Evolutionary conservation across 1,140 invertebrate species (phyloP), one percentile per base, ranked within the genome.

Genomic region (Micrasema minimum): DNA sequence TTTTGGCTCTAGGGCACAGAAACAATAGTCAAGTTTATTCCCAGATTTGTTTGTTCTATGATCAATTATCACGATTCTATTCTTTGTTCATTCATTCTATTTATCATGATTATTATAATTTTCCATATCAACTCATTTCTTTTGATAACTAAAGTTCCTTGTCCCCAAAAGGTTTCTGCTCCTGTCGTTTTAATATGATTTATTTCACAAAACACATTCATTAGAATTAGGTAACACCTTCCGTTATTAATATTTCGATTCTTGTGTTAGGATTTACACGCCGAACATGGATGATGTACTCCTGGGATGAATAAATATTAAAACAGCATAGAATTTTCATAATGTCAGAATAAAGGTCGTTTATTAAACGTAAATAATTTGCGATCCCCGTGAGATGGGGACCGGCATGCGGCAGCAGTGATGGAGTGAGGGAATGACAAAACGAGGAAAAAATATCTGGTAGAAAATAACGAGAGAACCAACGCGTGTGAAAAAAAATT

Each of bases 361-460:
- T 72, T 71, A 75, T 75, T 75, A 75, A 75, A 75, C 70, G 70
- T 75, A 72, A 75, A 75, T 75, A 75, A 75, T 75, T 75, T 75
- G 74, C 72, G 66, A 69, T 72, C 45, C 74, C 70, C 74, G 10
- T 43, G 73, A 69, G 64, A 59, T 41, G 69, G 31, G 23, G 23
- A 46, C n/a, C 57, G 64, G 31, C 59, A 31, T 41, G 9, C 23
- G 57, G 37, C n/a, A 46, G 4, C 18, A 43, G 26, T 53, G 61
- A 48, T 48, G 51, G 37, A 22, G 26, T 18, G 66, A 59, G 48
- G 55, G 41, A 70, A 16, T 59, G 55, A 59, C 55, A 22, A 41
- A 59, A 59, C 38, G 16, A 10, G 55, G 9, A 59, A 31, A 31
- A 31, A 31, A 31, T n/a, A n/a, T n/a, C n/a, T n/a, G n/a, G n/a